A percentile compares a stretch with the other conserved stretches of the same genome.
These are phyloP conservation scores for Crotalus viridis DNA, from an alignment of 2,113 vertebrate species.

Conservation along the genomic window DNA sequence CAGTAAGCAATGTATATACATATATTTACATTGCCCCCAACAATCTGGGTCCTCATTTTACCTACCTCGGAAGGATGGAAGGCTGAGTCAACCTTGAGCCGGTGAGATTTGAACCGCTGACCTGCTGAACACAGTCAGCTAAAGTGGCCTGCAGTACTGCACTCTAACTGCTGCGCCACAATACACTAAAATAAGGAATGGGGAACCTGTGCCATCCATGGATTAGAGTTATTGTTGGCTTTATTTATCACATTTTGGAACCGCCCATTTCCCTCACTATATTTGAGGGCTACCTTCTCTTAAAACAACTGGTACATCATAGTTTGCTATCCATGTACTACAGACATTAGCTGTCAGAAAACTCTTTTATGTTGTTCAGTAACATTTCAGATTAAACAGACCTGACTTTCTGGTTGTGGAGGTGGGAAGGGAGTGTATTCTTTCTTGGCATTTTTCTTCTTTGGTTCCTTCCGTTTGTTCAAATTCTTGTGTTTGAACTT, in stretches of 20 bases:
- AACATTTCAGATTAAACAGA: slow-evolving; percentile 56
- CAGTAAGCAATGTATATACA: too few relatives aligned
- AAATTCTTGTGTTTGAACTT: slow-evolving; percentile 92
- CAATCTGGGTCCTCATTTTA: too few relatives aligned
- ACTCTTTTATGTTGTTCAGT: neutral
- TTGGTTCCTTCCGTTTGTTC: slow-evolving; percentile 88
- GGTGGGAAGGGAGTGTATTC: slow-evolving; percentile 96
- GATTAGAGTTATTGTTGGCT: neutral
- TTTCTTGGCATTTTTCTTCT: slow-evolving; percentile 89
- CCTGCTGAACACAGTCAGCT: too few relatives aligned
- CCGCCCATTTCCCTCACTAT: neutral
- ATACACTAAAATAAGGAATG: neutral
- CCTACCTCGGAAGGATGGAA: too few relatives aligned
- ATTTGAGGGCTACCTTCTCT: neutral
- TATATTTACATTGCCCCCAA: too few relatives aligned
- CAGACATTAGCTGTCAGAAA: neutral
- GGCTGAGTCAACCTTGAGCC: too few relatives aligned
- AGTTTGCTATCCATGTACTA: neutral
- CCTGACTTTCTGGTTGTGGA: slow-evolving; percentile 91
- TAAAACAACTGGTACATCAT: neutral
- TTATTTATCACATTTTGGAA: neutral
- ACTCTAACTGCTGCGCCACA: neutral
- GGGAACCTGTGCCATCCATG: neutral
- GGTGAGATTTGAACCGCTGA: too few relatives aligned
- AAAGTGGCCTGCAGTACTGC: too few relatives aligned